Percentiles rank a stretch among this genome's conserved stretches.
These are phyloP conservation scores for Lycia hirtaria DNA, from an alignment of 2,888 invertebrate species.

Conservation along the genomic window DNA sequence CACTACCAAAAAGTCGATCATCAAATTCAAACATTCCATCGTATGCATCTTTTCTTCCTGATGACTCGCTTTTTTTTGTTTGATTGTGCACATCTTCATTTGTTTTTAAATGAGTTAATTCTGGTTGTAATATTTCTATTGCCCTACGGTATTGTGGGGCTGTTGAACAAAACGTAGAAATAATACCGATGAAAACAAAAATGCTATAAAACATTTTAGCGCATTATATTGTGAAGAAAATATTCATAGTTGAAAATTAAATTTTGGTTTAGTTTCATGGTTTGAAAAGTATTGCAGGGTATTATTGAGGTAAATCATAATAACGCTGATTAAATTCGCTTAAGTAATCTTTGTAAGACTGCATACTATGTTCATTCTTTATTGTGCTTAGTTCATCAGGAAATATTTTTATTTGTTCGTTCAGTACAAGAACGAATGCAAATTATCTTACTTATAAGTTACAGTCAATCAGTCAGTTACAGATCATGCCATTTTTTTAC, in stretches of 20 bases:
- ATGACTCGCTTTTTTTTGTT: not conserved
- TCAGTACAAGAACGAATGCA: too few species aligned
- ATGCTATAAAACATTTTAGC: constrained; percentile 3
- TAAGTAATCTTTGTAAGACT: too few species aligned
- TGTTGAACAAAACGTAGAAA: not conserved
- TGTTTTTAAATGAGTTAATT: not conserved
- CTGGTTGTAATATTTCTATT: not conserved
- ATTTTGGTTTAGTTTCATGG: constrained; percentile 10
- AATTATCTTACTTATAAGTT: too few species aligned
- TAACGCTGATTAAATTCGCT: not conserved
- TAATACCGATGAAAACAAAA: constrained; percentile 3
- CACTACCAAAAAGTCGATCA: not conserved
- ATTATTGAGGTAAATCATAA: not conserved
- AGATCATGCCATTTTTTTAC: too few species aligned
- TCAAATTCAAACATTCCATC: not conserved
- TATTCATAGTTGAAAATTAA: constrained; percentile 4
- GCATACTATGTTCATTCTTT: too few species aligned
- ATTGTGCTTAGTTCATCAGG: too few species aligned
- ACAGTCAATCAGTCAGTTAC: too few species aligned
- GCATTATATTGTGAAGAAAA: not conserved
- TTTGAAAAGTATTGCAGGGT: constrained; percentile 5
- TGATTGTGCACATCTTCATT: not conserved
- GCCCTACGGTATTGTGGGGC: not conserved
- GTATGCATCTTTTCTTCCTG: constrained; percentile 1
- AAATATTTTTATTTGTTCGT: too few species aligned